Evolutionary conservation across 2,888 invertebrate genomes (phyloP).

Genomic region (Adelphocoris suturalis): DNA sequence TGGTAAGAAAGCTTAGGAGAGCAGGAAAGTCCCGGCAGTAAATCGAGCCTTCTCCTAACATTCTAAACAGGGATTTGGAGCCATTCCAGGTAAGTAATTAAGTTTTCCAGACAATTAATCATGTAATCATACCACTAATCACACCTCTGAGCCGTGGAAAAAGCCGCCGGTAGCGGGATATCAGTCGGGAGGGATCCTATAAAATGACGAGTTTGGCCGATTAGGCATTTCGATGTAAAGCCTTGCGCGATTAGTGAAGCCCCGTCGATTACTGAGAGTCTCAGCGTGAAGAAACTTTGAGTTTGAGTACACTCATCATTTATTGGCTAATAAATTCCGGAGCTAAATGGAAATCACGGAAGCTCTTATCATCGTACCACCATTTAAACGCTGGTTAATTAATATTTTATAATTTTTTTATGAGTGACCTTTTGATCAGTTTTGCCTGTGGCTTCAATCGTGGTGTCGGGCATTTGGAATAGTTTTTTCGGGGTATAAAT

Average conservation of each 20-base stretch:
- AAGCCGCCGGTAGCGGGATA: constrained; percentile 31
- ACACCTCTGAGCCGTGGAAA: constrained; percentile 51
- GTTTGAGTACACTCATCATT: too few species aligned
- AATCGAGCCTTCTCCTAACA: constrained; percentile 57
- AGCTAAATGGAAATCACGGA: too few species aligned
- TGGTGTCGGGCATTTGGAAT: too few species aligned
- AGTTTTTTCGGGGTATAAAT: too few species aligned
- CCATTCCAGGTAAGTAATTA: constrained; percentile 67
- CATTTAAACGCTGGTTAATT: too few species aligned
- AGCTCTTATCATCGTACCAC: too few species aligned
- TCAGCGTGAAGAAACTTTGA: background rate
- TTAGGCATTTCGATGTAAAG: constrained; percentile 35
- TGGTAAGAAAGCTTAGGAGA: constrained; percentile 39
- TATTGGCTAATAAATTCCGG: too few species aligned
- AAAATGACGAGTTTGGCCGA: constrained; percentile 60
- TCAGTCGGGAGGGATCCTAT: constrained; percentile 21
- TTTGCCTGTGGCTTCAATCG: too few species aligned
- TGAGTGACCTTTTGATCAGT: too few species aligned
- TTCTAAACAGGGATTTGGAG: constrained; percentile 66
- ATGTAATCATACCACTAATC: constrained; percentile 67
- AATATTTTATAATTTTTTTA: too few species aligned
- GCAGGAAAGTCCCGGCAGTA: constrained; percentile 42
- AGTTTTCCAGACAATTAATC: constrained; percentile 69
- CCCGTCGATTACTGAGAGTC: background rate
- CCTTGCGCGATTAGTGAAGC: too few species aligned